phyloP scores from a whole-genome alignment of 2,113 vertebrate species.

The Pomatostomus ruficeps region DNA sequence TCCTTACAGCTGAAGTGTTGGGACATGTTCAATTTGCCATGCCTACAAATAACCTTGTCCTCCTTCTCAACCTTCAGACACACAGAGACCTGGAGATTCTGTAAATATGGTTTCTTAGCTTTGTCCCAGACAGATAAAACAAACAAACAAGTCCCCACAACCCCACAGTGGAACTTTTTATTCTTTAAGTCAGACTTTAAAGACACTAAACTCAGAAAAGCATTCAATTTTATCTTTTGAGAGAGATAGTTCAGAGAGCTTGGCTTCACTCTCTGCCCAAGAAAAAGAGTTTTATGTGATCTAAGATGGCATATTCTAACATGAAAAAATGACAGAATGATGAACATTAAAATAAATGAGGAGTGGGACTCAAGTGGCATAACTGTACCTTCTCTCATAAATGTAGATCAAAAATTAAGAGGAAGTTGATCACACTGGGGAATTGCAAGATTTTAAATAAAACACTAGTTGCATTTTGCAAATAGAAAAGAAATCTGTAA shows the following conservation, averaged over 20 bases:
- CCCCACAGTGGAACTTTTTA: accelerated
- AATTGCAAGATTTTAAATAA: not conserved
- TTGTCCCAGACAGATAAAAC: not conserved
- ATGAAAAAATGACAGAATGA: not conserved
- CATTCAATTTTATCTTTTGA: not conserved
- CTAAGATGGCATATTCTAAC: not conserved
- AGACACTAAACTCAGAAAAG: not conserved
- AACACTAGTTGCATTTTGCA: not conserved
- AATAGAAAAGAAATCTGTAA: not conserved
- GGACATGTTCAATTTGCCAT: not conserved
- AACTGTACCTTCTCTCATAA: not conserved
- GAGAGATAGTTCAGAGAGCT: not conserved
- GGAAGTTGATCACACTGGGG: not conserved
- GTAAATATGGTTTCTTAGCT: not conserved
- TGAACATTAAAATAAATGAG: not conserved
- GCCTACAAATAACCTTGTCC: not conserved
- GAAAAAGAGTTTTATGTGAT: not conserved
- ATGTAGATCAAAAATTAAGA: not conserved
- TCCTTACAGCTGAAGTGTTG: accelerated
- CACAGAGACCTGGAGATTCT: not conserved
- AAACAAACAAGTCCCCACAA: not conserved
- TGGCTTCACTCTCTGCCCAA: not conserved
- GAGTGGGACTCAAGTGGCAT: not conserved
- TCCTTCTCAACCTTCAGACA: not conserved
- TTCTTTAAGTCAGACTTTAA: not conserved